phyloP scores from a whole-genome alignment of 2,113 vertebrate genomes.

The Mormyrus iriodes region DNA sequence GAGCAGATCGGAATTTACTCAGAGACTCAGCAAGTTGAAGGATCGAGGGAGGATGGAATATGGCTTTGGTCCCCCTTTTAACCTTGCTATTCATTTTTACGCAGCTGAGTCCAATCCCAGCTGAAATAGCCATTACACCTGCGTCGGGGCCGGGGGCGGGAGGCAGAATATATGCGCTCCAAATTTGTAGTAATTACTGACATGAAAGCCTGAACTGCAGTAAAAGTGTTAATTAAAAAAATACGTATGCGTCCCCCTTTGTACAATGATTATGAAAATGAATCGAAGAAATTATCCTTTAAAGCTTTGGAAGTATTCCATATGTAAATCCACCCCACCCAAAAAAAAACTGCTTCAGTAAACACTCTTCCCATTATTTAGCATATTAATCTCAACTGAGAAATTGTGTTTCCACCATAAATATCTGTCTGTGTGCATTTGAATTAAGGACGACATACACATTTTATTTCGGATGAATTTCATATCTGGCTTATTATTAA shows the following conservation, averaged over 20 bases:
- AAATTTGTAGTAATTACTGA: neutral
- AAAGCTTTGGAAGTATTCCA: constrained; percentile 11
- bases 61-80: neutral
- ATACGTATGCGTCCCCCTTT: neutral
- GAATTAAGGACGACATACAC: constrained; percentile 1
- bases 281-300: constrained; percentile 9
- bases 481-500: neutral
- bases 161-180: neutral
- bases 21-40: constrained; percentile 12
- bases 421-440: neutral
- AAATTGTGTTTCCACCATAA: neutral
- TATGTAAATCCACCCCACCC: neutral
- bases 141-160: neutral
- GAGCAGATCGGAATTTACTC: constrained; percentile 1
- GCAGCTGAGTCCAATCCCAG: constrained; percentile 4
- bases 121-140: neutral
- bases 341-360: constrained; percentile 7
- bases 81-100: constrained; percentile 20
- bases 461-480: neutral
- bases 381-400: neutral
- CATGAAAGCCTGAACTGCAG: neutral
- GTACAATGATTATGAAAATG: neutral
- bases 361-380: constrained; percentile 13
- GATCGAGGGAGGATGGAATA: neutral
- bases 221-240: constrained; percentile 16